phyloP scores from a whole-genome alignment of 2,888 invertebrate species.

The Diachrysia chrysitis region DNA sequence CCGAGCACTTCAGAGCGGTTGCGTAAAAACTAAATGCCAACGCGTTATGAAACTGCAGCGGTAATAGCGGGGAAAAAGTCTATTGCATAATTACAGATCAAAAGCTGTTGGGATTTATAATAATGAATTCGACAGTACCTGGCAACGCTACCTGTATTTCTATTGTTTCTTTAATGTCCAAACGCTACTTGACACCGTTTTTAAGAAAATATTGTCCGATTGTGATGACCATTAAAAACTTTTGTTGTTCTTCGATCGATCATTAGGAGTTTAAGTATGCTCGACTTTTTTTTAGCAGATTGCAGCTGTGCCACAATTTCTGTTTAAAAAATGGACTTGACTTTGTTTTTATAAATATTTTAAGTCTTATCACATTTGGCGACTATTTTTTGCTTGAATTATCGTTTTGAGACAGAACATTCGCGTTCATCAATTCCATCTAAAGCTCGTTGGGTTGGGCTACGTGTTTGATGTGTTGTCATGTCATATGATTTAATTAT shows the following conservation, averaged over 20 bases:
- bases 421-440: background rate
- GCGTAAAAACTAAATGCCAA: constrained; percentile 70
- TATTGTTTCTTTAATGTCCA: constrained; percentile 42
- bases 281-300: constrained; percentile 23
- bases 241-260: constrained; percentile 33
- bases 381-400: background rate
- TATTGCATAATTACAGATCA: constrained; percentile 51
- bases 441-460: background rate
- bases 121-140: constrained; percentile 46
- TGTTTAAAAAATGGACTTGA: background rate
- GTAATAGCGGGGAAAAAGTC: constrained; percentile 50
- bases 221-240: constrained; percentile 39
- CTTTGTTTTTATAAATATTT: background rate
- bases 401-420: background rate
- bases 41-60: constrained; percentile 63
- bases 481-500: constrained; percentile 20
- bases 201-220: constrained; percentile 32
- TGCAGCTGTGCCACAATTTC: constrained; percentile 22
- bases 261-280: constrained; percentile 35
- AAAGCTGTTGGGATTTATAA: constrained; percentile 40
- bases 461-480: background rate
- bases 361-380: background rate
- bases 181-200: constrained; percentile 42
- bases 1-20: constrained; percentile 55
- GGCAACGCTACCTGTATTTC: constrained; percentile 25